Evolutionary conservation across 2,888 invertebrate genomes (phyloP).

Genomic region (Onthophagus sagittarius): DNA sequence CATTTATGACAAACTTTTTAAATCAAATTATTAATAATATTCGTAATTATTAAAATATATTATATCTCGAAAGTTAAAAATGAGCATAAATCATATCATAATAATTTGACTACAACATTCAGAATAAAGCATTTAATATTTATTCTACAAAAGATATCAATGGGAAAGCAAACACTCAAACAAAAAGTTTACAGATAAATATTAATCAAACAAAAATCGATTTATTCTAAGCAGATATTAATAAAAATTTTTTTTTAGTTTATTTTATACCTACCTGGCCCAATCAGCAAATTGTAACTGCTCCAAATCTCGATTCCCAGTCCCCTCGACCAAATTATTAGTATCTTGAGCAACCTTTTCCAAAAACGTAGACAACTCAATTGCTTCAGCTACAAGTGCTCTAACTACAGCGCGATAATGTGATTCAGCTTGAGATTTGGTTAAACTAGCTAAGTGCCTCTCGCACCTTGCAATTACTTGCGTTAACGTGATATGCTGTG

Average conservation of each 20-base stretch:
- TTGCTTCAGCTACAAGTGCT: constrained; percentile 86
- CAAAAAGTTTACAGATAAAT: background rate
- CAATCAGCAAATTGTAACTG: constrained; percentile 86
- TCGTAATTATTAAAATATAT: too few relatives aligned
- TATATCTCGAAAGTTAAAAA: too few relatives aligned
- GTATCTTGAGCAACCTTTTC: constrained; percentile 75
- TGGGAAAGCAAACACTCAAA: background rate
- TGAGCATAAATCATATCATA: too few relatives aligned
- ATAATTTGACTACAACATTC: too few relatives aligned
- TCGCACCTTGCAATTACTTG: constrained; percentile 36
- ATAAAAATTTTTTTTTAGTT: too few relatives aligned
- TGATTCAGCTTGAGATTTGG: constrained; percentile 61
- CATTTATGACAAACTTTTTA: too few relatives aligned
- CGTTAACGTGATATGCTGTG: constrained; percentile 28
- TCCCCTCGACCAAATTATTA: constrained; percentile 59
- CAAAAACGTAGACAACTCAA: constrained; percentile 86
- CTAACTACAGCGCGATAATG: constrained; percentile 92
- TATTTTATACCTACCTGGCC: constrained; percentile 58
- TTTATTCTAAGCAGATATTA: too few relatives aligned
- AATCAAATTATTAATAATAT: too few relatives aligned
- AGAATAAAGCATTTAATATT: too few relatives aligned
- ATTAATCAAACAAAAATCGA: too few relatives aligned
- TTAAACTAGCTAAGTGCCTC: constrained; percentile 36
- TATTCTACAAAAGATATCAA: background rate
- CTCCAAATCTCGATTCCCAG: constrained; percentile 67